Evolutionary conservation across 1,140 invertebrate genomes (phyloP).

Genomic region (Penaeus japonicus): DNA sequence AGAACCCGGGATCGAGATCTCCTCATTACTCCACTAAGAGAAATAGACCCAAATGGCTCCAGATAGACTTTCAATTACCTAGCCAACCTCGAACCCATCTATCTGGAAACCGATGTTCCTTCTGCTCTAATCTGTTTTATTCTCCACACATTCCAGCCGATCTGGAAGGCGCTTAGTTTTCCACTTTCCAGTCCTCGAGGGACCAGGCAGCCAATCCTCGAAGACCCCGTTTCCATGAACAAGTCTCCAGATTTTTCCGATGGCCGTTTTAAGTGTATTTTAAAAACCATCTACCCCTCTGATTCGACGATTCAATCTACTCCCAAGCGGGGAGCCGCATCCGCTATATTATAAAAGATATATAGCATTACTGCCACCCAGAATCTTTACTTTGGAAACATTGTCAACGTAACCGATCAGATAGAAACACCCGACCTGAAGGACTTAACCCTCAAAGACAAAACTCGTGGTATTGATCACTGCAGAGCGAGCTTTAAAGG

Average conservation of each 20-base stretch:
- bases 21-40: conserved; percentile 56
- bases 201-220: conserved; percentile 54
- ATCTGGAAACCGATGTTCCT: conserved; percentile 58
- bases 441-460: conserved; percentile 17
- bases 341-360: conserved; percentile 57
- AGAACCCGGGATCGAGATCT: conserved; percentile 49
- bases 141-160: conserved; percentile 58
- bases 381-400: conserved; percentile 60
- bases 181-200: conserved; percentile 57
- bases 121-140: conserved; percentile 59
- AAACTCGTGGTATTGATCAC: not conserved
- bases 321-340: conserved; percentile 41
- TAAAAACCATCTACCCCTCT: conserved; percentile 51
- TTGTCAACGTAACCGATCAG: conserved; percentile 60
- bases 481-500: not conserved
- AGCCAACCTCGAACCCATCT: conserved; percentile 55
- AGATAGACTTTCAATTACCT: conserved; percentile 56
- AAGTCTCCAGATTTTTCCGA: conserved; percentile 52
- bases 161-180: conserved; percentile 59
- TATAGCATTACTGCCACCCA: conserved; percentile 51
- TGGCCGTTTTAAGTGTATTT: conserved; percentile 48
- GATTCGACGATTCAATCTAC: conserved; percentile 54
- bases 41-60: conserved; percentile 56
- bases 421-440: conserved; percentile 46
- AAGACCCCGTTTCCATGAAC: conserved; percentile 53